Base-by-base conservation (phyloP, 23 tunicate genomes). In the Halocynthia aurantium region DNA sequence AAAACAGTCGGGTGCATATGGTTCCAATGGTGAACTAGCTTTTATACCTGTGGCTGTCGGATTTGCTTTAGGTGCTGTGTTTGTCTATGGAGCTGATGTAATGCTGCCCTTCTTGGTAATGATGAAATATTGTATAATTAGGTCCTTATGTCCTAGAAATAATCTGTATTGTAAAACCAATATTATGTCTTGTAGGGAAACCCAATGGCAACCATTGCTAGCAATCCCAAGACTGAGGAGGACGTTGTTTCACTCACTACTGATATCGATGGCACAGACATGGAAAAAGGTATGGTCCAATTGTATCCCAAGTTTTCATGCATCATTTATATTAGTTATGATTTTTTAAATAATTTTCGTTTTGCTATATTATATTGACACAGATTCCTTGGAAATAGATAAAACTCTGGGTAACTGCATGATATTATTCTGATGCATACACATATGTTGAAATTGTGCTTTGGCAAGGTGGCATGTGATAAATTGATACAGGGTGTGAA, bases 61-160 rank as follows among this genome's bases (percentile, higher is more conserved):
- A 11, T 94, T 94, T 84, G 78, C 60, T 62, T 64, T 88, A 52
- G 98, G 98, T 12, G 95, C 94, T 7, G 57, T 76, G 44, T 94
- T 94, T 81, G 98, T 94, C 17, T 94, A 84, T 40, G 71, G 77
- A 69, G 93, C 98, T 49, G 98, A 94, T 71, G 58, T 83, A 50
- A n/a, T 91, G 15, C 53, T 94, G 71, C 91, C 55, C 61, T 72
- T 31, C 50, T 85, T 22, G 90, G 97, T 40, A 56, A 66, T 8
- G 62, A 83, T 49, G 50, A 61, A 55, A 79, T 73, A 70, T 88
- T 52, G 76, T 71, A 49, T 51, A 67, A 56, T 54, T 83, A n/a
- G 61, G 53, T 8, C 1, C 44, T 1, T 1, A 31, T 31, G 1
- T 4, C 44, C 44, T 31, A 31, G 44, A 31, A 31, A 31, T 31